phyloP scores from a whole-genome alignment of 2,113 vertebrate species.

The Hippocampus barbouri region DNA sequence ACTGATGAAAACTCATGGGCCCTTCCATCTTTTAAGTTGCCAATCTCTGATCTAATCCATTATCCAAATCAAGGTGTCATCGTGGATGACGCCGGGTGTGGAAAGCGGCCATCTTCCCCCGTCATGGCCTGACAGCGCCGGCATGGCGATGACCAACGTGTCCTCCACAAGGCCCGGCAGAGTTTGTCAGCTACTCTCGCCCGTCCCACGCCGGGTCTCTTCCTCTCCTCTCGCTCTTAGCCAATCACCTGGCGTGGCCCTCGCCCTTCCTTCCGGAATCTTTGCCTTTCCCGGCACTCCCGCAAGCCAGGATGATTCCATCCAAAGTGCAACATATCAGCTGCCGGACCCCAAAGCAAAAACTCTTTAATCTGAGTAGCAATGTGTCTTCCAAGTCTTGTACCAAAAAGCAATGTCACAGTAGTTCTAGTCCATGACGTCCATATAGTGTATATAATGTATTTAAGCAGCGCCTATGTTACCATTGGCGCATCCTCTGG shows the following conservation, averaged over 20 bases:
- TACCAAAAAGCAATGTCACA: conserved; percentile 52
- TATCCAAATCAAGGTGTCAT: conserved; percentile 41
- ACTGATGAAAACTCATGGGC: no score
- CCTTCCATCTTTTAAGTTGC: no score
- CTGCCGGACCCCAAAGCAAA: conserved; percentile 57
- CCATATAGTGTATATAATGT: conserved; percentile 53
- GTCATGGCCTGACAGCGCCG: conserved; percentile 53
- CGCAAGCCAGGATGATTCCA: conserved; percentile 46
- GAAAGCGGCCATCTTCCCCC: conserved; percentile 34
- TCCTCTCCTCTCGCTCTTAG: conserved; percentile 36
- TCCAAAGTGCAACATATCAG: conserved; percentile 46
- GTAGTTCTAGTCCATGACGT: conserved; percentile 44
- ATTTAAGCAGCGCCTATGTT: conserved; percentile 60
- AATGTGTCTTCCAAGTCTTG: conserved; percentile 60
- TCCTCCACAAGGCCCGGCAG: conserved; percentile 29
- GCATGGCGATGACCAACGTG: conserved; percentile 33
- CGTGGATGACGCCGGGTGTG: conserved; percentile 39
- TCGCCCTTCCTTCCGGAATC: conserved; percentile 46
- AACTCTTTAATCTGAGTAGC: conserved; percentile 64
- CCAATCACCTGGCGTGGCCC: conserved; percentile 52
- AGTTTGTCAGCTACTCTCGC: conserved; percentile 24
- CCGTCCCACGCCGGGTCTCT: conserved; percentile 36
- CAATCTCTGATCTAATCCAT: not conserved
- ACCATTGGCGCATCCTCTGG: conserved; percentile 55
- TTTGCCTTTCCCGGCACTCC: conserved; percentile 58